phyloP scores from a whole-genome alignment of 2,113 vertebrate genomes.

The Ascaphus truei region DNA sequence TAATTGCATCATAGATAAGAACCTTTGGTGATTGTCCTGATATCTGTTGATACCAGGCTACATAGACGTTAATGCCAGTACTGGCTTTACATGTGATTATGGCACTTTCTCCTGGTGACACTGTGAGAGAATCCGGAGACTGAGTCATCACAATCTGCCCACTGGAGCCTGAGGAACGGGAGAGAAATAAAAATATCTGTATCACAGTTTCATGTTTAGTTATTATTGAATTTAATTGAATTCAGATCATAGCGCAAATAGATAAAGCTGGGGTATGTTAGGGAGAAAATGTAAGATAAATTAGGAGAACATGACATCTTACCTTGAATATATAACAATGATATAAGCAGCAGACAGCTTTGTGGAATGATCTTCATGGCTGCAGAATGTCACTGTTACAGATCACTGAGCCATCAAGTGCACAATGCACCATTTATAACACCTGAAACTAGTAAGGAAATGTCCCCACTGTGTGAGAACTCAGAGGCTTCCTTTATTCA shows the following conservation, averaged over 20 bases:
- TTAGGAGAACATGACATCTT: neutral
- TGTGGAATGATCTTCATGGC: neutral
- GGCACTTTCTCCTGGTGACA: conserved; percentile 13
- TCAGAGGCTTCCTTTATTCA: no score
- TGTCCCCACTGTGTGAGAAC: no score
- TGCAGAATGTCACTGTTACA: neutral
- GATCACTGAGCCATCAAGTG: neutral
- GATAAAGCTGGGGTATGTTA: no score
- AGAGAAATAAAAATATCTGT: no score
- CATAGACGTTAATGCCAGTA: neutral
- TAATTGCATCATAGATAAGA: neutral
- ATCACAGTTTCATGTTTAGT: no score
- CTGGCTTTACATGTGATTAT: conserved; percentile 31
- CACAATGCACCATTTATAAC: no score
- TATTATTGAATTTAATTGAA: no score
- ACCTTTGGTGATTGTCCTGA: neutral
- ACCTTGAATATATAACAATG: neutral
- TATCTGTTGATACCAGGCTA: conserved; percentile 27
- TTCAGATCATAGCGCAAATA: no score
- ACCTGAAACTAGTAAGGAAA: no score
- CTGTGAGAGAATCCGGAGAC: conserved; percentile 10
- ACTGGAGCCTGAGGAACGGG: conserved; percentile 37
- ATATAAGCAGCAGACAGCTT: neutral
- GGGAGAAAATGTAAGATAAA: no score
- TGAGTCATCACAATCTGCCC: conserved; percentile 44